phyloP scores from a whole-genome alignment of 2,888 invertebrate species.

The Polylopha cassiicola region DNA sequence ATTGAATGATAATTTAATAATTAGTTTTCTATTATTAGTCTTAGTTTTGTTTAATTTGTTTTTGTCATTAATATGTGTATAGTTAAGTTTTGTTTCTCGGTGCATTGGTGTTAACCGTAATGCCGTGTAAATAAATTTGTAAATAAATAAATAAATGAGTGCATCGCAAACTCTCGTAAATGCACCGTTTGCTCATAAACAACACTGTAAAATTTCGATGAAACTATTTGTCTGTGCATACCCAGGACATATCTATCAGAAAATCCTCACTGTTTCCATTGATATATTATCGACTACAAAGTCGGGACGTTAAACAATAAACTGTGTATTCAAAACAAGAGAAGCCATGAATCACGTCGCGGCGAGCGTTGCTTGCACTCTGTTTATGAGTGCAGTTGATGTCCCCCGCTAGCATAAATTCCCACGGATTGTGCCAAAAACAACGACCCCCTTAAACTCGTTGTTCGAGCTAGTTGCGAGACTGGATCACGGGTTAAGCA shows the following conservation, averaged over 20 bases:
- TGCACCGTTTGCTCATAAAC: no score
- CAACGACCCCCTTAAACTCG: conserved; percentile 46
- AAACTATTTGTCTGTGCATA: no score
- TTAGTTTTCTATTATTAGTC: no score
- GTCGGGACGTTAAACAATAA: conserved; percentile 35
- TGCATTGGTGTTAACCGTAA: no score
- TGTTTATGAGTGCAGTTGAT: conserved; percentile 71
- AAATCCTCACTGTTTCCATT: conserved; percentile 12
- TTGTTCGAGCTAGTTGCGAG: conserved; percentile 3
- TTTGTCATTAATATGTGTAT: no score
- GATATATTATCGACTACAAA: conserved; percentile 22
- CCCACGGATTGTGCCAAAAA: conserved; percentile 56
- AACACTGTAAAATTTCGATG: no score
- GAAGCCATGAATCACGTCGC: conserved; percentile 47
- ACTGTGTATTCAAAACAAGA: conserved; percentile 51
- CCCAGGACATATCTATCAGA: background rate
- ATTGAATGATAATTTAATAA: no score
- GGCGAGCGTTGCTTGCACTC: conserved; percentile 45
- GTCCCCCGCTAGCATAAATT: conserved; percentile 60
- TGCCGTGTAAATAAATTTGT: no score
- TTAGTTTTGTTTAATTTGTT: no score
- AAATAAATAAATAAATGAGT: no score
- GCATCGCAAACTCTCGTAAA: no score
- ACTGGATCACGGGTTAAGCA: conserved; percentile 3
- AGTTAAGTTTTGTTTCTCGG: no score